Percentiles rank a stretch among this genome's conserved stretches.
These are phyloP conservation scores for Pachycephala philippinensis DNA, from an alignment of 2,113 vertebrate species.

Conservation along the genomic window DNA sequence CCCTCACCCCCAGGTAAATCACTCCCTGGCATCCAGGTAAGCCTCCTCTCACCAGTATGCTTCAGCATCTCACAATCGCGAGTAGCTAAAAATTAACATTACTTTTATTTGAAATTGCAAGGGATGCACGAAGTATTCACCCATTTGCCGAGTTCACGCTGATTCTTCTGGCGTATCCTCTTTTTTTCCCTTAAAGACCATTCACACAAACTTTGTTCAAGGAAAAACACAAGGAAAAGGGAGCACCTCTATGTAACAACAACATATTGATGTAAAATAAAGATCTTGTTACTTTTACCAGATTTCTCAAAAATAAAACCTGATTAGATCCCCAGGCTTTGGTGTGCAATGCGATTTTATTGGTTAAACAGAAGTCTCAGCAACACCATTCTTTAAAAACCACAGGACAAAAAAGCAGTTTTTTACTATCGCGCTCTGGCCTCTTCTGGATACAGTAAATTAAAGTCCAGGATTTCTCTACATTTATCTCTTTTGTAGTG, in stretches of 20 bases:
- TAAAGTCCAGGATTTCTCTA: neutral
- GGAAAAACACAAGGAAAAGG: neutral
- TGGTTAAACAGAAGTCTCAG: neutral
- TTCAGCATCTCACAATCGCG: neutral
- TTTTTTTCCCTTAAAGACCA: neutral
- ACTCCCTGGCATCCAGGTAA: neutral
- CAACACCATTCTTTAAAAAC: neutral
- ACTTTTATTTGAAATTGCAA: neutral
- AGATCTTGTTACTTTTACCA: neutral
- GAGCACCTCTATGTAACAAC: neutral
- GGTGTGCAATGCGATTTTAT: neutral
- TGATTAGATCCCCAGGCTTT: neutral
- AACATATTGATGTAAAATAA: neutral
- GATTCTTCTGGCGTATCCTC: neutral
- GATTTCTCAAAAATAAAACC: neutral
- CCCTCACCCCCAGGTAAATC: neutral
- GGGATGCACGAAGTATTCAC: neutral
- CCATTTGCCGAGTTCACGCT: fast-evolving
- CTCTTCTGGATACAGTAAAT: neutral
- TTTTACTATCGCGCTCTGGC: neutral
- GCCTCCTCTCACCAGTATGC: neutral
- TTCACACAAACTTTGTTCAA: neutral
- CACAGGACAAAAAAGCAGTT: fast-evolving
- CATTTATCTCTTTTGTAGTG: neutral
- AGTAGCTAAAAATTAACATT: neutral